These are phyloP conservation scores for Hoplias malabaricus DNA, from an alignment of 2,113 vertebrate genomes.

Conservation along the genomic window DNA sequence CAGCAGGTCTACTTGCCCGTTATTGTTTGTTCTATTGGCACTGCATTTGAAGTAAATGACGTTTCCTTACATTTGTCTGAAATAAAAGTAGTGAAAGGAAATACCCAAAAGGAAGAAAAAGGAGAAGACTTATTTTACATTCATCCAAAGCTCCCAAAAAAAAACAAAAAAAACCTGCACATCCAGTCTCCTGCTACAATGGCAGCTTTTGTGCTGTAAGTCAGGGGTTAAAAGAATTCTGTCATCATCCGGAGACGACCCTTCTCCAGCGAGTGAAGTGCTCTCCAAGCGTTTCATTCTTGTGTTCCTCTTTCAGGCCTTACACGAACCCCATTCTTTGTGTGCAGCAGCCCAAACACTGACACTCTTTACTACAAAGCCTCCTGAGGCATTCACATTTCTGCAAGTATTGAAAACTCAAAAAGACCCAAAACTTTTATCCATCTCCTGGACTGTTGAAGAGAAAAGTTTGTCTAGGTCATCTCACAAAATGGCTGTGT, in stretches of 20 bases:
- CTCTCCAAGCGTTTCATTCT: slow-evolving; percentile 42
- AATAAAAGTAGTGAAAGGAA: slow-evolving; percentile 48
- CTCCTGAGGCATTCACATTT: slow-evolving; percentile 36
- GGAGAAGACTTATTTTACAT: slow-evolving; percentile 42
- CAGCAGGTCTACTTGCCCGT: slow-evolving; percentile 44
- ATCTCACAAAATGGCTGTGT: neutral
- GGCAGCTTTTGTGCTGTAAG: slow-evolving; percentile 43
- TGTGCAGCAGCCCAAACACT: slow-evolving; percentile 28
- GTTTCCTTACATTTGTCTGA: slow-evolving; percentile 37
- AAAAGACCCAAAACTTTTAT: neutral
- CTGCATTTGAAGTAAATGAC: slow-evolving; percentile 38
- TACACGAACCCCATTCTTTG: slow-evolving; percentile 47
- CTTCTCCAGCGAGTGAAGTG: slow-evolving; percentile 45
- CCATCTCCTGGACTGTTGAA: neutral
- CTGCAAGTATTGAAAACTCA: neutral
- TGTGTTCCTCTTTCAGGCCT: slow-evolving; percentile 43
- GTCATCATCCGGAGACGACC: slow-evolving; percentile 44
- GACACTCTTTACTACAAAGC: slow-evolving; percentile 39
- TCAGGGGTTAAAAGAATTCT: slow-evolving; percentile 58
- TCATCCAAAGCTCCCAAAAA: slow-evolving; percentile 30
- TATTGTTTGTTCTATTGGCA: slow-evolving; percentile 41
- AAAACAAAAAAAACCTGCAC: no score
- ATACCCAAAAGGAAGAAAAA: slow-evolving; percentile 34
- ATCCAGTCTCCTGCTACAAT: slow-evolving; percentile 43
- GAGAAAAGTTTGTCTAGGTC: neutral